These are phyloP conservation scores for Podarcis lilfordi DNA, from an alignment of 2,797 vertebrate species.

Conservation along the genomic window DNA sequence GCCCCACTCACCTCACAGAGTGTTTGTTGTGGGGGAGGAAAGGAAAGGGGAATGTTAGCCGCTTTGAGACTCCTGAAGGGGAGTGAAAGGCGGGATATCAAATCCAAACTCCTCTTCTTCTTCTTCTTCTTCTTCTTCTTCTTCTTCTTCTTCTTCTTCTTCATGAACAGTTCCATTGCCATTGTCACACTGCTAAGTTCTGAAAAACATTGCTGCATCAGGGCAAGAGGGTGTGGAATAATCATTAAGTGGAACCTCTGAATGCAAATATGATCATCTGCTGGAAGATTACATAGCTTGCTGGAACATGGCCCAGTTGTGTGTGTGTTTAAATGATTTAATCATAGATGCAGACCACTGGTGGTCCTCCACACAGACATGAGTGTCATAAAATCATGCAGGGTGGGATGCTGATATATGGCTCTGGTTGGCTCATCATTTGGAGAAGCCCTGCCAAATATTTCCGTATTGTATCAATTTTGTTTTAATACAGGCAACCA, in stretches of 20 bases:
- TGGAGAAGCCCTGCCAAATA: background rate
- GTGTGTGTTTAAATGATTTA: background rate
- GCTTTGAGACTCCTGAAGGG: no score
- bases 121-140: no score
- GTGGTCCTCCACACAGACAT: background rate
- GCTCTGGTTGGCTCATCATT: constrained; percentile 12
- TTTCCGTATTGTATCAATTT: constrained; percentile 4
- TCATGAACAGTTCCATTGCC: background rate
- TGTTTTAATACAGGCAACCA: constrained; percentile 2
- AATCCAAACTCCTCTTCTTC: no score
- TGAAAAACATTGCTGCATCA: background rate
- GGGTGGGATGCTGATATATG: constrained; percentile 12
- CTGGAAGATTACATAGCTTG: background rate
- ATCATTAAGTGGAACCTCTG: background rate
- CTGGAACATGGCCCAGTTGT: background rate
- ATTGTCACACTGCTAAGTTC: no score
- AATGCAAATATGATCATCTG: background rate
- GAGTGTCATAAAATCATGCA: background rate
- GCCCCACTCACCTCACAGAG: no score
- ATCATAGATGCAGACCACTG: background rate
- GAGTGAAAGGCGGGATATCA: no score
- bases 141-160: no score
- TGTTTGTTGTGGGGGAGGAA: no score
- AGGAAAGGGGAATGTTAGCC: no score
- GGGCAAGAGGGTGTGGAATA: background rate